A percentile compares a stretch with the other conserved stretches of the same genome.
Evolutionary conservation across 2,888 invertebrate species (phyloP).

Genomic region (Pyrgus malvae): DNA sequence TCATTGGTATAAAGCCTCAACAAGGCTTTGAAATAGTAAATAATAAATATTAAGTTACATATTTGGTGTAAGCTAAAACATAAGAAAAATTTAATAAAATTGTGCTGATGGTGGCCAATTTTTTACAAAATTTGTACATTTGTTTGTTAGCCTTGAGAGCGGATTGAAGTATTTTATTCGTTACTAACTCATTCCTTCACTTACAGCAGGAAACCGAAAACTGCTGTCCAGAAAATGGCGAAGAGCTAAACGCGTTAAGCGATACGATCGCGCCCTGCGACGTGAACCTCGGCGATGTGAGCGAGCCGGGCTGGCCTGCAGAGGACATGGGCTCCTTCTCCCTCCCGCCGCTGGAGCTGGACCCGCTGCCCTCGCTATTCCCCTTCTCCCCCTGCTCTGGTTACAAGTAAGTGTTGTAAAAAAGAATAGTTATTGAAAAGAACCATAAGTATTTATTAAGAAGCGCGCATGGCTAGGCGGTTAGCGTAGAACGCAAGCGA

Average conservation of each 20-base stretch:
- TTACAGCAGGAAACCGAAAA: constrained; percentile 67
- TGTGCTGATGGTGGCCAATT: no score
- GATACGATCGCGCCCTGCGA: constrained; percentile 66
- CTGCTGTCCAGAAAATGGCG: constrained; percentile 73
- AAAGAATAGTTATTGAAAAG: no score
- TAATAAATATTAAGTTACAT: no score
- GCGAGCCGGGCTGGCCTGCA: constrained; percentile 83
- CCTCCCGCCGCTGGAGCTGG: constrained; percentile 91
- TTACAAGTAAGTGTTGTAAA: constrained; percentile 83
- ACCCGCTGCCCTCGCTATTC: constrained; percentile 92
- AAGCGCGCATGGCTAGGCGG: no score
- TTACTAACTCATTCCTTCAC: no score
- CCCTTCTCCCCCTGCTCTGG: constrained; percentile 92
- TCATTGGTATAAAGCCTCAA: no score
- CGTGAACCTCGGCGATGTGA: constrained; percentile 59
- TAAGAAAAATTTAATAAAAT: no score
- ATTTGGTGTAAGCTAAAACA: no score
- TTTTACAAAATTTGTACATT: background rate
- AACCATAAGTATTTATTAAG: no score
- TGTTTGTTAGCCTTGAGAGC: background rate
- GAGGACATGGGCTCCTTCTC: constrained; percentile 94
- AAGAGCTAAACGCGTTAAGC: constrained; percentile 60
- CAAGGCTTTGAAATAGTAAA: no score
- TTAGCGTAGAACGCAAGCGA: no score
- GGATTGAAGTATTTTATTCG: background rate